Conservation (phyloP, 1,140 invertebrate species). For the Platorchestia sp. region DNA sequence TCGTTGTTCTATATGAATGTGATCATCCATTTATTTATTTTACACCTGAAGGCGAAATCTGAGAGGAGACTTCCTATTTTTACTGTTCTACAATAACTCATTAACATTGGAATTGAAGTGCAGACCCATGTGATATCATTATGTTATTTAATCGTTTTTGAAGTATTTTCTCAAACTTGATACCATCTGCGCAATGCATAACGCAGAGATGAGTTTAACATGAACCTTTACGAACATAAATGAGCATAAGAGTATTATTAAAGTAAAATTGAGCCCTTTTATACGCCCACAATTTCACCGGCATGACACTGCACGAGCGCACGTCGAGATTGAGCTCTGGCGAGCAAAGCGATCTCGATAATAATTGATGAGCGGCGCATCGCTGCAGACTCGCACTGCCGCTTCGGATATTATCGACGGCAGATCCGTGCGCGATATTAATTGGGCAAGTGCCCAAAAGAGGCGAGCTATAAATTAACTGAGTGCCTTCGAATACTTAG, state of each 20-base stretch:
- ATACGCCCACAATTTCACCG: not conserved
- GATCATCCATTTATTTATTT: no score
- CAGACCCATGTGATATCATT: no score
- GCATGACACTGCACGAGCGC: not conserved
- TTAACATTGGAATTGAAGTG: no score
- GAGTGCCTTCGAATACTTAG: constrained; percentile 26
- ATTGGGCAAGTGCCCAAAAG: constrained; percentile 48
- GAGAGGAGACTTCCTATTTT: no score
- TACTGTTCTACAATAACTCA: no score
- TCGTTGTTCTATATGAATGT: no score
- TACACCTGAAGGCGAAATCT: no score
- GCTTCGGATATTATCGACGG: constrained; percentile 44
- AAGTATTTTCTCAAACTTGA: not conserved
- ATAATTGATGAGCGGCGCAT: not conserved
- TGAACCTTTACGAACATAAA: no score
- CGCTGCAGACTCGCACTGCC: not conserved
- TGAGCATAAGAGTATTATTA: no score
- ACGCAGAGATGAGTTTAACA: no score
- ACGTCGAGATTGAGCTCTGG: not conserved
- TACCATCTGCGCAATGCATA: not conserved
- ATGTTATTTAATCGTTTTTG: not conserved
- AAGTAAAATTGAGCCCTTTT: not conserved
- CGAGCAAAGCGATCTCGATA: constrained; percentile 24
- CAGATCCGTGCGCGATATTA: constrained; percentile 54
- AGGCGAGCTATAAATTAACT: constrained; percentile 50